Evolutionary conservation across 2,888 invertebrate species (phyloP), one percentile per base, ranked within the genome.

Genomic region (Drosophila nr. perissopoda): DNA sequence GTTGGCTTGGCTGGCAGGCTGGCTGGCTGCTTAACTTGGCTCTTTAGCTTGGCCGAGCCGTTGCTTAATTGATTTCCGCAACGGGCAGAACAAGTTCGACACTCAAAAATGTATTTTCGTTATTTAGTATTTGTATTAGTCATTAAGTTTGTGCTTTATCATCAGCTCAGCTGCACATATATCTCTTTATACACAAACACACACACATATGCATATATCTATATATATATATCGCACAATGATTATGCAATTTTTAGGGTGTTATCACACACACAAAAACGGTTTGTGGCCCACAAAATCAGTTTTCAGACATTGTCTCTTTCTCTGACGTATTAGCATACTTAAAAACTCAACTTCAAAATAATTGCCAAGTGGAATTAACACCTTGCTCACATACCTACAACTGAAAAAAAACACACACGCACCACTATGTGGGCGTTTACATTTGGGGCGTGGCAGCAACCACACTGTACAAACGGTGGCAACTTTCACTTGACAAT

Each of bases 321-420:
- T 16, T 54, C 18, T 25, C 68, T 71, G 68, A 65, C 72, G 59
- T 67, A 69, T 76, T 77, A 54, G 71, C 71, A 77, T 71, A 69
- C 33, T 51, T 36, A 4, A 60, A 49, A 13, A 10, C 33, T 53
- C 61, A 69, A 63, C 57, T 42, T 29, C 29, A 52, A 73, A 73
- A 72, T 66, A 76, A 73, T 79, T 72, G 72, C 69, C 74, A 87
- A 82, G 63, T 73, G 65, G 76, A 90, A 91, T 91, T 91, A 91
- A 89, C 91, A 91, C 91, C 90, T 91, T 71, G 75, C 84, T 88
- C 91, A 91, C 91, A 91, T 88, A 79, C 62, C 42, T 42, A 42
- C 21, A 21, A 5, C 21, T 11, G 21, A 42, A 25, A 4, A 61
- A 51, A 62, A 51, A 58, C 65, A 66, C 59, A 66, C 62, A 60